Evolutionary conservation across 2,113 vertebrate genomes (phyloP).

Genomic region (Corythoichthys intestinalis): DNA sequence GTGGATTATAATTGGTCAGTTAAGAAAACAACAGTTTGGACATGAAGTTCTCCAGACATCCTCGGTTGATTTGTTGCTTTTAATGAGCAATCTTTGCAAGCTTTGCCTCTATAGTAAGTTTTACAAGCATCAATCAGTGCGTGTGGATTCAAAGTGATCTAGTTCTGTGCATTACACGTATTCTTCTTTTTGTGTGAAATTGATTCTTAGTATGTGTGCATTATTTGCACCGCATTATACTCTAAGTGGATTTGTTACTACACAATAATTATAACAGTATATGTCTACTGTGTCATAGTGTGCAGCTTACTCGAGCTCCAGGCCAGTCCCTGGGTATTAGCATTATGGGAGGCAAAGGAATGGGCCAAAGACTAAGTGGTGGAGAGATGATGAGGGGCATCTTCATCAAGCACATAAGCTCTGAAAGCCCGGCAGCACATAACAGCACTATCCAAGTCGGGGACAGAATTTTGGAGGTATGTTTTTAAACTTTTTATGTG

Average conservation of each 20-base stretch:
- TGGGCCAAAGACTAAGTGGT: conserved; percentile 89
- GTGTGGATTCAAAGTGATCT: too few species aligned
- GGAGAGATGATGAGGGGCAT: conserved; percentile 96
- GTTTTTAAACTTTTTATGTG: conserved; percentile 19
- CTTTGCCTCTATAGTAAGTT: too few species aligned
- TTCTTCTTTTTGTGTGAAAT: too few species aligned
- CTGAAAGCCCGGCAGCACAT: conserved; percentile 88
- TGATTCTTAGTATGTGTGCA: too few species aligned
- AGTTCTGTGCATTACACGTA: too few species aligned
- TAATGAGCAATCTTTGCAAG: too few species aligned
- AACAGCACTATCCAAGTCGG: conserved; percentile 86
- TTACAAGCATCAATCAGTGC: too few species aligned
- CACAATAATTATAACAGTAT: not conserved
- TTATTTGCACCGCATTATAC: not conserved
- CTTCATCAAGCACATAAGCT: conserved; percentile 92
- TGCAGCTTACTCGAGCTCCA: conserved; percentile 82
- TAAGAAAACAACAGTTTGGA: too few species aligned
- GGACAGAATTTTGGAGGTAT: conserved; percentile 92
- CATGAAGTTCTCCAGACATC: too few species aligned
- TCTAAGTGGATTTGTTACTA: not conserved
- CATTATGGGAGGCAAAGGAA: conserved; percentile 93
- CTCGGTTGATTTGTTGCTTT: too few species aligned
- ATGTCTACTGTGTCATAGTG: conserved; percentile 64
- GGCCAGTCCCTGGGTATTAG: conserved; percentile 92
- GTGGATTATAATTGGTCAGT: too few species aligned